These are phyloP conservation scores for Mesocricetus auratus DNA, from an alignment of 2,113 vertebrate genomes.

Conservation along the genomic window DNA sequence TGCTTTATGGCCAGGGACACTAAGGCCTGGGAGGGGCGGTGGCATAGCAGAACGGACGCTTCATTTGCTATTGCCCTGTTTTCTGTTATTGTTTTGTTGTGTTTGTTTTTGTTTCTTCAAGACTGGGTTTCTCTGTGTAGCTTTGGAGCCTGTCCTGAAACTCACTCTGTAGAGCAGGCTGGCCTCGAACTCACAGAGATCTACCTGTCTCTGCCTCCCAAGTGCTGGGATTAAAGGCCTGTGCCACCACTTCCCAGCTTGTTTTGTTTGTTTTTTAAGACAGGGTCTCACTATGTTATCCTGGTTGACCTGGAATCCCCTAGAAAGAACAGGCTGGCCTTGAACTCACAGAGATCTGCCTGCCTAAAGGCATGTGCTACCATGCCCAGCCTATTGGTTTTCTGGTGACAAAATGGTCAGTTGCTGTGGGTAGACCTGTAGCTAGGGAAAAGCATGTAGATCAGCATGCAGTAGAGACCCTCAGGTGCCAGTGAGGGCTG, in stretches of 20 bases:
- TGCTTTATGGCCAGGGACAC: not conserved
- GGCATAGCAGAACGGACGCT: no score
- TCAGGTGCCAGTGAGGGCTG: not conserved
- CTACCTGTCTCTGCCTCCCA: no score
- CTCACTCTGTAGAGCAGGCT: no score
- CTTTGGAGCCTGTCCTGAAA: no score
- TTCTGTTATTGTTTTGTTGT: no score
- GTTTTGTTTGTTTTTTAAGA: not conserved
- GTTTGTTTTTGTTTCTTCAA: not conserved
- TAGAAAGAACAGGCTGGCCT: not conserved
- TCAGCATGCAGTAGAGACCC: not conserved
- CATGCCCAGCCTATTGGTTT: not conserved
- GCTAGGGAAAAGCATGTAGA: not conserved
- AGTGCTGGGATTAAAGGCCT: no score
- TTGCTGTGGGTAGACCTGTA: not conserved
- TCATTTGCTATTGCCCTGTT: not conserved
- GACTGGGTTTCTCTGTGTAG: no score
- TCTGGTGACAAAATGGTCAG: not conserved
- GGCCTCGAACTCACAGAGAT: no score
- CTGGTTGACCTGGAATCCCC: not conserved
- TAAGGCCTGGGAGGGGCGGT: not conserved
- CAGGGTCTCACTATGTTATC: not conserved
- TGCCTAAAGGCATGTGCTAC: not conserved
- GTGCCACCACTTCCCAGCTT: no score
- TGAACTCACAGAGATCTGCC: not conserved